phyloP scores from a whole-genome alignment of 2,113 vertebrate genomes.

The Ibidorhyncha struthersii region DNA sequence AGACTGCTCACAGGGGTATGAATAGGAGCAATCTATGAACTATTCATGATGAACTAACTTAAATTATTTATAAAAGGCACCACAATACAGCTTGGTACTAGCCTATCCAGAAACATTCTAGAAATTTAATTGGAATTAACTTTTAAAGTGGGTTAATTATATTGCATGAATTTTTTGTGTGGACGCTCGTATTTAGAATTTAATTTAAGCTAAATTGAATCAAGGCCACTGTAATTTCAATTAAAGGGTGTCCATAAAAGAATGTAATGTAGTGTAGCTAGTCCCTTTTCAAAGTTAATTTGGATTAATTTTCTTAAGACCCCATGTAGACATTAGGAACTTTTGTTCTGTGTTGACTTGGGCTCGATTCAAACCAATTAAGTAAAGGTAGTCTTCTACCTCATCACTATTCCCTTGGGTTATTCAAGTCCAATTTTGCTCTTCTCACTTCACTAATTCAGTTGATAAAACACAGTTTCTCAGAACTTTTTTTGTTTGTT shows the following conservation, averaged over 20 bases:
- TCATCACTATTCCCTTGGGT: background rate
- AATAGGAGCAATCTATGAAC: background rate
- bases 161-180: slow-evolving; percentile 44
- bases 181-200: slow-evolving; percentile 38
- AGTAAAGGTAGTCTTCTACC: slow-evolving; percentile 5
- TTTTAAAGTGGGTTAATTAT: slow-evolving; percentile 49
- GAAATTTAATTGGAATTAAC: slow-evolving; percentile 49
- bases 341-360: slow-evolving; percentile 31
- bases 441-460: background rate
- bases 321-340: background rate
- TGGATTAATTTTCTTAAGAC: slow-evolving; percentile 24
- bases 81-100: background rate
- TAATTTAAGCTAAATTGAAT: slow-evolving; percentile 58
- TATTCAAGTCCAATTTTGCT: background rate
- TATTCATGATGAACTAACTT: background rate
- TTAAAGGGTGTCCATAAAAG: slow-evolving; percentile 51
- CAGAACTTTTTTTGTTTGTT: background rate
- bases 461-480: background rate
- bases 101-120: background rate
- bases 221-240: slow-evolving; percentile 55
- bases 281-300: slow-evolving; percentile 45
- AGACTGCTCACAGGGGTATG: background rate
- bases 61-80: background rate
- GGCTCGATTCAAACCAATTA: slow-evolving; percentile 19
- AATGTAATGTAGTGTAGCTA: slow-evolving; percentile 30